These are phyloP conservation scores for Misgurnus mizolepis DNA, from an alignment of 2,113 vertebrate genomes.

Conservation along the genomic window DNA sequence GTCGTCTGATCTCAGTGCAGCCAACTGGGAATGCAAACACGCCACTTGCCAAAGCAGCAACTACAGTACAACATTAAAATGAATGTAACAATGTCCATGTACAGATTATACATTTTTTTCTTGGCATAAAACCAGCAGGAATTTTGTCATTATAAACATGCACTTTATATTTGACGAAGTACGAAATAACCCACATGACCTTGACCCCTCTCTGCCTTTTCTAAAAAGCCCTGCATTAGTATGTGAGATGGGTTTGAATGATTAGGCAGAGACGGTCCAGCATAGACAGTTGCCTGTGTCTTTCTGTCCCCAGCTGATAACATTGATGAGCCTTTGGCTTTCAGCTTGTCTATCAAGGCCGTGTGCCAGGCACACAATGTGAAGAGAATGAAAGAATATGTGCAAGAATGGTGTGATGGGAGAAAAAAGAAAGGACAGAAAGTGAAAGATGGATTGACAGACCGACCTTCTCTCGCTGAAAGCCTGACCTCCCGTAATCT, in stretches of 20 bases:
- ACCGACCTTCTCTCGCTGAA: constrained; percentile 40
- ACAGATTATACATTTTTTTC: background rate
- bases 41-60: background rate
- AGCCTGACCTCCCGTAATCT: constrained; percentile 37
- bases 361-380: constrained; percentile 39
- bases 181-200: constrained; percentile 5
- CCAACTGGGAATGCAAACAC: constrained; percentile 6
- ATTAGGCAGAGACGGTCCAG: constrained; percentile 20
- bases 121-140: background rate
- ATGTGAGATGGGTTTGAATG: constrained; percentile 6
- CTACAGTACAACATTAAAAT: constrained; percentile 6
- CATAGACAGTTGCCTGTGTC: constrained; percentile 14
- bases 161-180: background rate
- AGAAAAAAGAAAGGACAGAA: constrained; percentile 7
- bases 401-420: background rate
- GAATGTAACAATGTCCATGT: background rate
- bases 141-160: background rate
- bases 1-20: background rate
- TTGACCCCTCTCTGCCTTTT: background rate
- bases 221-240: background rate
- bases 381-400: constrained; percentile 15
- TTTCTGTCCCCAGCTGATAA: constrained; percentile 49
- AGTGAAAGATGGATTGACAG: constrained; percentile 43
- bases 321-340: constrained; percentile 48
- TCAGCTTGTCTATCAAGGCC: constrained; percentile 37